A percentile compares a stretch with the other conserved stretches of the same genome.
phyloP scores from a whole-genome alignment of 2,888 invertebrate species.

The Elysia crispata region DNA sequence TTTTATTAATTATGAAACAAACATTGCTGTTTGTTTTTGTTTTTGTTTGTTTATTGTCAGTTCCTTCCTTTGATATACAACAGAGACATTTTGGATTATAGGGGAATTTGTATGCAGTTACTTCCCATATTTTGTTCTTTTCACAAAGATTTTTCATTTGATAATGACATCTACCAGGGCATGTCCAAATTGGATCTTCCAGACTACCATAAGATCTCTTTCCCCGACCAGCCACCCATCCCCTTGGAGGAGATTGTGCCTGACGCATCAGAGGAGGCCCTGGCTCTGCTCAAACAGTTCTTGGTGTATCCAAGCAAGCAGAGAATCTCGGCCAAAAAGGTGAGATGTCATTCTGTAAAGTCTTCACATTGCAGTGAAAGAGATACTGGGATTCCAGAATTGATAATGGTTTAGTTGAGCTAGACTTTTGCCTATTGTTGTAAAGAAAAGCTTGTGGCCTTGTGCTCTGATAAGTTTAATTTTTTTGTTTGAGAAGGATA shows the following conservation, averaged over 20 bases:
- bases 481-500: too few relatives aligned
- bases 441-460: too few relatives aligned
- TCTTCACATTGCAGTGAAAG: background rate
- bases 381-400: background rate
- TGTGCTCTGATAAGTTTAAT: too few relatives aligned
- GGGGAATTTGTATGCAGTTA: too few relatives aligned
- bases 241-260: constrained; percentile 89
- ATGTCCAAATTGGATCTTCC: constrained; percentile 83
- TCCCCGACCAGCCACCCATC: constrained; percentile 88
- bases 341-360: constrained; percentile 74
- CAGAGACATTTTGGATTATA: too few relatives aligned
- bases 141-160: too few relatives aligned
- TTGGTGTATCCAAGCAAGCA: constrained; percentile 88
- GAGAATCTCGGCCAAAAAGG: constrained; percentile 84
- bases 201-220: constrained; percentile 96
- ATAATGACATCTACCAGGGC: constrained; percentile 71
- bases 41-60: too few relatives aligned
- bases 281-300: constrained; percentile 87
- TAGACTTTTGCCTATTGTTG: too few relatives aligned
- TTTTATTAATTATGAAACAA: too few relatives aligned
- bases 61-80: too few relatives aligned
- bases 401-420: background rate
- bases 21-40: too few relatives aligned
- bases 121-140: too few relatives aligned
- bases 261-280: constrained; percentile 85